Conservation (phyloP, 2,113 vertebrate species). For the Thamnophis sirtalis region DNA sequence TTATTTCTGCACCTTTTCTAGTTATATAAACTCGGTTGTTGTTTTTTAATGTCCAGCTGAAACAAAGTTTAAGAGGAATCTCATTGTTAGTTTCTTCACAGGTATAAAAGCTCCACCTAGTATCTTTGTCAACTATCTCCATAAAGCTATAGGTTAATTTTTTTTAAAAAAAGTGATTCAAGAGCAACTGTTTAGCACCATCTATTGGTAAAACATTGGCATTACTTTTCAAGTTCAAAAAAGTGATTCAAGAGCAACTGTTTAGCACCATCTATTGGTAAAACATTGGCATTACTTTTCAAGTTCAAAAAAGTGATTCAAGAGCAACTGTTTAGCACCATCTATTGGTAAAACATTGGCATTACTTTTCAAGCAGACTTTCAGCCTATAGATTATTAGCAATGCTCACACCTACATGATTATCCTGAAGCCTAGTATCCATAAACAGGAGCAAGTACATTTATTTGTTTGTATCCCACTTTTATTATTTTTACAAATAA, state of each 20-base stretch:
- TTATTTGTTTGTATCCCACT: neutral
- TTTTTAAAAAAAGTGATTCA: conserved; percentile 7
- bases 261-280: conserved; percentile 56
- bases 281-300: neutral
- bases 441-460: neutral
- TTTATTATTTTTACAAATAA: neutral
- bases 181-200: conserved; percentile 49
- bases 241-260: conserved; percentile 25
- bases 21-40: neutral
- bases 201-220: conserved; percentile 38
- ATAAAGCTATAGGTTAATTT: too few relatives aligned
- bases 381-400: neutral
- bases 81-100: neutral
- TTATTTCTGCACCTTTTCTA: neutral
- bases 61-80: neutral
- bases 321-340: conserved; percentile 49
- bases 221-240: neutral
- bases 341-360: conserved; percentile 38
- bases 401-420: neutral
- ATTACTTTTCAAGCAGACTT: neutral
- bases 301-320: conserved; percentile 4
- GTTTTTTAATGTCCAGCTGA: neutral
- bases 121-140: neutral
- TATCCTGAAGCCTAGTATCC: neutral
- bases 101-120: too few relatives aligned